Conservation (phyloP, 2,888 invertebrate species). For the Apamea monoglypha region DNA sequence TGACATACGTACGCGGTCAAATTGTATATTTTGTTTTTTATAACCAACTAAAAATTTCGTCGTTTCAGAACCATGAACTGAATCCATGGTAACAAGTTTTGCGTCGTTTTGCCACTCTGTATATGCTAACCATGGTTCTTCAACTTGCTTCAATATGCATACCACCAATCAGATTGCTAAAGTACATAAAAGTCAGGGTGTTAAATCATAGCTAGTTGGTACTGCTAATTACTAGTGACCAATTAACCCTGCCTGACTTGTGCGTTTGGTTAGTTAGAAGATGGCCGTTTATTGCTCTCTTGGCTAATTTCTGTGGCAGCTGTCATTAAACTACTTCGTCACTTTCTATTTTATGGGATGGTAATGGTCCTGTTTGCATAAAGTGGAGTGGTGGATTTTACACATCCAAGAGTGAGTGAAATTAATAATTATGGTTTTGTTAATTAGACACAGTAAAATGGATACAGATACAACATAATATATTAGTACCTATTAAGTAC, state of each 20-base stretch:
- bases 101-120: not conserved
- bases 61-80: no score
- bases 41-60: no score
- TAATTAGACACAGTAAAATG: not conserved
- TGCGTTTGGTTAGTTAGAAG: constrained; percentile 37
- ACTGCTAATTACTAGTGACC: constrained; percentile 59
- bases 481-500: no score
- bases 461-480: no score
- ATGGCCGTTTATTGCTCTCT: constrained; percentile 31
- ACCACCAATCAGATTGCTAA: constrained; percentile 11
- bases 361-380: not conserved
- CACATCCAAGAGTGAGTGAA: not conserved
- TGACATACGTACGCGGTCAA: no score
- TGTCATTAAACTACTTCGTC: not conserved
- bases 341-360: constrained; percentile 40
- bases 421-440: not conserved
- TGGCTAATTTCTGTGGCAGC: constrained; percentile 33
- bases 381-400: not conserved
- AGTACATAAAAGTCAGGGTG: constrained; percentile 24
- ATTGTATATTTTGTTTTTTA: no score
- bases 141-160: constrained; percentile 4
- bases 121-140: not conserved
- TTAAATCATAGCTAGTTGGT: constrained; percentile 46
- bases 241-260: constrained; percentile 65
- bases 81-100: not conserved